phyloP scores from a whole-genome alignment of 1,140 invertebrate genomes.

The Rhagoletis pomonella region DNA sequence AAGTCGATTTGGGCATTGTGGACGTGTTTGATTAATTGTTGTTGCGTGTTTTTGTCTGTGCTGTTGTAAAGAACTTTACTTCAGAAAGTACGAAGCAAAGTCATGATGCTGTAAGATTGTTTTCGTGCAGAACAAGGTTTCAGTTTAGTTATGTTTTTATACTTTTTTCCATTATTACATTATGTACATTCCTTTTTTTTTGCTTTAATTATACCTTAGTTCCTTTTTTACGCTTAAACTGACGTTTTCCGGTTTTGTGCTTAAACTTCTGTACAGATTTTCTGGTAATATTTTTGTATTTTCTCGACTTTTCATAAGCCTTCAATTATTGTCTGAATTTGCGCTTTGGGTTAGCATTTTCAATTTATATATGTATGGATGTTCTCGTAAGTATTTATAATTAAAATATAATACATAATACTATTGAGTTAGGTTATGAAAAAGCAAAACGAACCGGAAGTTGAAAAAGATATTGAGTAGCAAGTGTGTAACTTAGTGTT shows the following conservation, averaged over 20 bases:
- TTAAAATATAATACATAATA: not conserved
- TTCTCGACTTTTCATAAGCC: not conserved
- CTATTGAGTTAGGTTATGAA: constrained; percentile 31
- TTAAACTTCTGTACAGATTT: not conserved
- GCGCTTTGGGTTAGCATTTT: not conserved
- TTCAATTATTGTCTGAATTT: not conserved
- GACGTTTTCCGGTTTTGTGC: constrained; percentile 1
- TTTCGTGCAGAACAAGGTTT: constrained; percentile 31
- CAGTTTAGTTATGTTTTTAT: not conserved
- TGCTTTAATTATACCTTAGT: not conserved
- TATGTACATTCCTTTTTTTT: not conserved
- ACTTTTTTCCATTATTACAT: not conserved
- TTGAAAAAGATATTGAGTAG: no score
- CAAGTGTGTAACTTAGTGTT: no score
- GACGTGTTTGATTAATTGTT: constrained; percentile 38
- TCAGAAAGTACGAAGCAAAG: not conserved
- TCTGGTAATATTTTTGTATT: not conserved
- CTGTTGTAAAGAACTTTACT: constrained; percentile 31
- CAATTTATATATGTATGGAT: not conserved
- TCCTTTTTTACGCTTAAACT: constrained; percentile 2
- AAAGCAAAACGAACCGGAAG: no score
- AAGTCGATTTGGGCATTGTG: constrained; percentile 38
- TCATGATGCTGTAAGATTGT: constrained; percentile 38
- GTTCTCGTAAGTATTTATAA: not conserved
- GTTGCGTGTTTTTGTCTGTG: not conserved